Evolutionary conservation across 2,797 vertebrate species (phyloP).

Genomic region (Heteromormyrus szaboi): DNA sequence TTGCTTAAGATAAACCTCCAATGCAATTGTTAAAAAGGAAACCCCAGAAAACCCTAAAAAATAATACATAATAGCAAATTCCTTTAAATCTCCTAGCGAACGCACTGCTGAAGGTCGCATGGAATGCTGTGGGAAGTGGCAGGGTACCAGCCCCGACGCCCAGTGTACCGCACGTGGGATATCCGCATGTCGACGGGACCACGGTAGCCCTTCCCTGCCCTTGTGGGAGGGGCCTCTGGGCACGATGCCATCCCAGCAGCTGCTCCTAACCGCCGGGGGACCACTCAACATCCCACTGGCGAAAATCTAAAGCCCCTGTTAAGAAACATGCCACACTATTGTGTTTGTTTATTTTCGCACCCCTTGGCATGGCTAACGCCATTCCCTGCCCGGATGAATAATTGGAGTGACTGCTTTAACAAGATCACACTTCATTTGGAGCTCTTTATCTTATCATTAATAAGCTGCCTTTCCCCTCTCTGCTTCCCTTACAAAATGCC

Average conservation of each 20-base stretch:
- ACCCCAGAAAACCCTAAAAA: neutral
- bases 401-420: constrained; percentile 17
- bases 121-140: neutral
- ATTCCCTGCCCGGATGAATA: constrained; percentile 15
- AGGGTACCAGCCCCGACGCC: neutral
- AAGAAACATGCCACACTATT: constrained; percentile 18
- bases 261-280: constrained; percentile 8
- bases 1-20: neutral
- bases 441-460: constrained; percentile 15
- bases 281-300: constrained; percentile 13
- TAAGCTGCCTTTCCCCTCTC: constrained; percentile 1
- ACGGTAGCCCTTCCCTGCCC: neutral
- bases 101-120: neutral
- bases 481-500: neutral
- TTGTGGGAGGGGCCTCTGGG: constrained; percentile 3
- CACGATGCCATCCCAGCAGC: neutral
- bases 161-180: neutral
- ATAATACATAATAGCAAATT: neutral
- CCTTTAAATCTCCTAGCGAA: neutral
- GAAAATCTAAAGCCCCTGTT: constrained; percentile 16
- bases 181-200: neutral
- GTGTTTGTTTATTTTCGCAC: constrained; percentile 21
- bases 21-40: neutral
- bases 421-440: constrained; percentile 15
- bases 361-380: neutral